Conservation (phyloP, 2,113 vertebrate genomes). For the Paralichthys olivaceus region DNA sequence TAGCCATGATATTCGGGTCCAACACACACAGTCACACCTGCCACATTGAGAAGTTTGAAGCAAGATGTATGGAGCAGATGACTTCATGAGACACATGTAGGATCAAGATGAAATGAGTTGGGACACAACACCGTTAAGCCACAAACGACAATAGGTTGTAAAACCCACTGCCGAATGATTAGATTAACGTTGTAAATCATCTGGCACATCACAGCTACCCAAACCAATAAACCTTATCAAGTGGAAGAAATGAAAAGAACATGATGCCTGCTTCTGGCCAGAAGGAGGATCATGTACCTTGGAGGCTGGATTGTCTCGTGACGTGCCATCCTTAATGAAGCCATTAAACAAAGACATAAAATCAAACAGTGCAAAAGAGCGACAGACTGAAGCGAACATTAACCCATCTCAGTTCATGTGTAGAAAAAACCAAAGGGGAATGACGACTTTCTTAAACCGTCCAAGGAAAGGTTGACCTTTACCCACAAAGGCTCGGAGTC, state of each 20-base stretch:
- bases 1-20: background rate
- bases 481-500: slow-evolving; percentile 10
- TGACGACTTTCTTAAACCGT: slow-evolving; percentile 9
- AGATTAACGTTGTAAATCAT: background rate
- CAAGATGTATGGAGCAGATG: background rate
- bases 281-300: slow-evolving; percentile 40
- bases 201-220: background rate
- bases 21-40: background rate
- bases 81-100: slow-evolving; percentile 6
- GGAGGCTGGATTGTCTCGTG: slow-evolving; percentile 14
- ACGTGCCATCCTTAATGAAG: slow-evolving; percentile 50
- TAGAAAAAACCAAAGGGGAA: slow-evolving; percentile 10
- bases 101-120: slow-evolving; percentile 13
- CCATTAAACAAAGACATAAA: slow-evolving; percentile 57
- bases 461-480: background rate
- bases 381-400: background rate
- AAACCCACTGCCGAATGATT: slow-evolving; percentile 2
- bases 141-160: slow-evolving; percentile 6
- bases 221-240: slow-evolving; percentile 7
- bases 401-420: background rate
- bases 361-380: slow-evolving; percentile 13
- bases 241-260: background rate
- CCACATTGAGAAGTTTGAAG: background rate
- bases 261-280: slow-evolving; percentile 37
- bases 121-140: background rate